These are phyloP conservation scores for Kryptopterus vitreolus DNA, from an alignment of 2,797 vertebrate genomes.

Conservation along the genomic window DNA sequence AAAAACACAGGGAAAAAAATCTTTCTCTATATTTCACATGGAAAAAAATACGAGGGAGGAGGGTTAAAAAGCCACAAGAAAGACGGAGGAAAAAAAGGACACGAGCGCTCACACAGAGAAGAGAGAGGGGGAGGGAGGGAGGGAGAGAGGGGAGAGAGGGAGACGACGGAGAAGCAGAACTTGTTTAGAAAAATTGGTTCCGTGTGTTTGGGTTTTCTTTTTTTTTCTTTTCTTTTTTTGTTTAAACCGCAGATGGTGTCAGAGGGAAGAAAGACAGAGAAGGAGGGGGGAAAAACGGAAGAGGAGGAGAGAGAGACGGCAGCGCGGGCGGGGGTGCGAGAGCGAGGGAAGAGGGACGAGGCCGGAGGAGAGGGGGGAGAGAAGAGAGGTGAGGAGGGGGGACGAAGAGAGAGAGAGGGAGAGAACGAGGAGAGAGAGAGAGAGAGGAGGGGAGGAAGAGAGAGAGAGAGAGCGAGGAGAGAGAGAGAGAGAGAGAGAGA, in stretches of 20 bases:
- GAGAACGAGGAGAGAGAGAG: too few relatives aligned
- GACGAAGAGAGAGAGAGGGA: not conserved
- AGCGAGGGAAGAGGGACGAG: not conserved
- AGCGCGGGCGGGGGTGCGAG: too few relatives aligned
- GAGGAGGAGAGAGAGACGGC: not conserved
- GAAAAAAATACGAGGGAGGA: too few relatives aligned
- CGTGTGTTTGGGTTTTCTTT: not conserved
- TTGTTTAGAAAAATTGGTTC: conserved; percentile 28
- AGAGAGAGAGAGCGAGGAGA: not conserved
- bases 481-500: too few relatives aligned
- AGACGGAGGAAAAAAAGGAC: not conserved
- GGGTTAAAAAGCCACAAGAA: not conserved
- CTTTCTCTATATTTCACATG: too few relatives aligned
- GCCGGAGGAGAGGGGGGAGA: not conserved
- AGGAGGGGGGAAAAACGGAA: too few relatives aligned
- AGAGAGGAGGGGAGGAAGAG: too few relatives aligned
- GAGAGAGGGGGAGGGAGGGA: too few relatives aligned
- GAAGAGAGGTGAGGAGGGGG: not conserved
- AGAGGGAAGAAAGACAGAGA: not conserved
- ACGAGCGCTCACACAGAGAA: not conserved
- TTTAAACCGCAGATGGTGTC: conserved; percentile 10
- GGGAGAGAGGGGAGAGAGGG: not conserved
- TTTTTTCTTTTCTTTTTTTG: not conserved
- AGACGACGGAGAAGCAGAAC: not conserved
- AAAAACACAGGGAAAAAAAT: too few relatives aligned